A percentile compares a stretch with the other conserved stretches of the same genome.
These are phyloP conservation scores for Ophion obscuratus DNA, from an alignment of 2,888 invertebrate genomes.

Conservation along the genomic window DNA sequence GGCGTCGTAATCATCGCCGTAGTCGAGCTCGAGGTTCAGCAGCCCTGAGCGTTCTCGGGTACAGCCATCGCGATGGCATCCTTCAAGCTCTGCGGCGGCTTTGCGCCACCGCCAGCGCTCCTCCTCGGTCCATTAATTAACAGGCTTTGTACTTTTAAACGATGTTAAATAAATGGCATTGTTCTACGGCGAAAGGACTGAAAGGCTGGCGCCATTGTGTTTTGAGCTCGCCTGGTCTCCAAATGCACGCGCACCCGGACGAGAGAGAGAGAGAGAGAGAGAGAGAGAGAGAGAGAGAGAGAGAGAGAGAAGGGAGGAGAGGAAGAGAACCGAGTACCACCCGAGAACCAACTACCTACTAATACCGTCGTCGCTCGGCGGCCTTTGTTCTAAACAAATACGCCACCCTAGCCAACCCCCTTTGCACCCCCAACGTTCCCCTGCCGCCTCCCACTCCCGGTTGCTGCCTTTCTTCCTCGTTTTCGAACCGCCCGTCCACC, in stretches of 20 bases:
- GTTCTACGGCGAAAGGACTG: constrained; percentile 81
- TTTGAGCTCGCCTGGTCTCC: constrained; percentile 77
- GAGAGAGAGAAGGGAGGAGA: constrained; percentile 66
- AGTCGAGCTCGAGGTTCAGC: constrained; percentile 38
- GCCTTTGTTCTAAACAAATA: constrained; percentile 72
- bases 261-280: constrained; percentile 62
- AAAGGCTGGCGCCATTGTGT: constrained; percentile 82
- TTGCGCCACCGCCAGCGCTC: constrained; percentile 70
- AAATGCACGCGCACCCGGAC: constrained; percentile 71
- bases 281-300: constrained; percentile 51
- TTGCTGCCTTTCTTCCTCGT: constrained; percentile 55
- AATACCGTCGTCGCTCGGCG: constrained; percentile 67
- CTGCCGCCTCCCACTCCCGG: constrained; percentile 3
- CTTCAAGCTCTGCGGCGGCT: constrained; percentile 28
- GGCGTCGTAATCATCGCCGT: constrained; percentile 32
- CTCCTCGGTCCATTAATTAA: constrained; percentile 83
- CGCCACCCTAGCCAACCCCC: constrained; percentile 63
- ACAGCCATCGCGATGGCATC: constrained; percentile 61
- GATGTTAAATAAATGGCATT: constrained; percentile 84
- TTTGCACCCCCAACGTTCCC: constrained; percentile 30
- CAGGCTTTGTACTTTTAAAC: constrained; percentile 84
- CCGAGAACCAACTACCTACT: constrained; percentile 76
- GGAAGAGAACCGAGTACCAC: constrained; percentile 70
- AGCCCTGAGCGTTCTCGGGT: constrained; percentile 54
- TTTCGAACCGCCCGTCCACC: constrained; percentile 42